Conservation (phyloP, 2,113 vertebrate species). For the Carassius auratus region DNA sequence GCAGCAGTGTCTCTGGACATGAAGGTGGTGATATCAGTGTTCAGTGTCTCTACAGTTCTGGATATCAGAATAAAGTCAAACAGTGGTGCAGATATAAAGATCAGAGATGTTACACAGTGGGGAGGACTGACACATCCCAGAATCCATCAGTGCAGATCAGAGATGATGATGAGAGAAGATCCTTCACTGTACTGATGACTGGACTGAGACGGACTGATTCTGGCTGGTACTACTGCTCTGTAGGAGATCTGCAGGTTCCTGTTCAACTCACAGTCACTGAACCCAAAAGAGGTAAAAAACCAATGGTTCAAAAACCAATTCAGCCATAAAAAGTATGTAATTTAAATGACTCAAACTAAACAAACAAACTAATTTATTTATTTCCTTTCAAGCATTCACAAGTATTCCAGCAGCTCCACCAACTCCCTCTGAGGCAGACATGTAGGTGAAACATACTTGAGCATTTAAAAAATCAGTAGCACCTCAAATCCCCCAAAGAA, state of each 20-base stretch:
- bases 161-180: background rate
- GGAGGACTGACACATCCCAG: background rate
- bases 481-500: too few species aligned
- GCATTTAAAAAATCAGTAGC: background rate
- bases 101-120: background rate
- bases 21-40: background rate
- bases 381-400: background rate
- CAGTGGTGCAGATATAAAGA: background rate
- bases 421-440: background rate
- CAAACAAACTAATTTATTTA: background rate
- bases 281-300: background rate
- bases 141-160: background rate
- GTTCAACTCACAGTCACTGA: slow-evolving; percentile 59
- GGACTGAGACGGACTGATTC: background rate
- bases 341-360: background rate
- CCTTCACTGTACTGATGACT: slow-evolving; percentile 56
- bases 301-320: background rate
- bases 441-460: background rate
- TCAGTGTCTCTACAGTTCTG: background rate
- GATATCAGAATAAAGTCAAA: background rate
- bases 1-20: slow-evolving; percentile 40
- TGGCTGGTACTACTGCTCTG: slow-evolving; percentile 45
- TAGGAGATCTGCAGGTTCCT: slow-evolving; percentile 23
- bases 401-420: background rate
- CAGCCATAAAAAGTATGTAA: background rate